Evolutionary conservation across 2,797 vertebrate species (phyloP), one percentile per base, ranked within the genome.

Genomic region (Danio choprae): DNA sequence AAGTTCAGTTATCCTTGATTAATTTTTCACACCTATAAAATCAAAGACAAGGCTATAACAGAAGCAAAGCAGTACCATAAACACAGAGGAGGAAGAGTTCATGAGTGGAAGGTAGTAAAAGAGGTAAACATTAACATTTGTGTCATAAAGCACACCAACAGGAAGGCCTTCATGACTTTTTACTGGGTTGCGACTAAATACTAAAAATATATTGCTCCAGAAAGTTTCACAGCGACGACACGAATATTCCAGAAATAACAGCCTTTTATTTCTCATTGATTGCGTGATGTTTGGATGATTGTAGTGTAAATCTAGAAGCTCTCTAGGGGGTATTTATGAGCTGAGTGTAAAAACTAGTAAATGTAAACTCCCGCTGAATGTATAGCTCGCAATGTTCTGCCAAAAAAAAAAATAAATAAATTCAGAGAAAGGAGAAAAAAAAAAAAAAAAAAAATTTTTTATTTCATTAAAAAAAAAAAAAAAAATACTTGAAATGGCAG

Each of bases 91-190:
- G 62, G 60, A 65, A 50, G 43, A 69, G 60, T 80, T 80, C 60
- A 58, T 53, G 29, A 62, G 55, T 71, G 38, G 38, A 77, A 38
- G 15, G 67, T 43, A 53, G 59, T 73, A 79, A 82, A 82, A 20
- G 36, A 43, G 48, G 43, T 77, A 77, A 81, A 69, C 70, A 79
- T 69, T 79, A 79, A 68, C 62, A 60, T 67, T 74, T 53, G 43
- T 65, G 60, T 67, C 43, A 78, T 78, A 73, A 82, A 82, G 53
- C 18, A 60, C 53, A 63, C 16, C 15, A 43, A 65, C 53, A 67
- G 40, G 4, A 65, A 60, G 12, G 38, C 38, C 59, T 0, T 16
- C 41, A 56, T 73, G 16, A 55, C 16, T 38, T 77, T 77, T 64
- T 48, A 20, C 51, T 48, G 9, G 41, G 43, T 58, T 64, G 73